Conservation (phyloP, 2,888 invertebrate species). For the Coenonympha glycerion region DNA sequence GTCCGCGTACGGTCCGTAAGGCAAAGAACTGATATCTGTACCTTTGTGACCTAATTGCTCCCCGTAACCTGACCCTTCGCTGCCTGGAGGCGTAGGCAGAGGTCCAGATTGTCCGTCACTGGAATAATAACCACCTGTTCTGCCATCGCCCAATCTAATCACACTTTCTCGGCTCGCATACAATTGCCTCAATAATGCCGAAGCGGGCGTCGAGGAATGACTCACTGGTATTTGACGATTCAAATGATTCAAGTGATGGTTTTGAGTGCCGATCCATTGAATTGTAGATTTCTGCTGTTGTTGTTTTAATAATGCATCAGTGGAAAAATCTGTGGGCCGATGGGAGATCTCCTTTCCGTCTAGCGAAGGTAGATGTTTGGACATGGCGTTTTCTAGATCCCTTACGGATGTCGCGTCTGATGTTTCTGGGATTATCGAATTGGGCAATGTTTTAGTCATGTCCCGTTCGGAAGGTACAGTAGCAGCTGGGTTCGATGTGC, state of each 20-base stretch:
- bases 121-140: slow-evolving; percentile 67
- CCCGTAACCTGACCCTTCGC: slow-evolving; percentile 84
- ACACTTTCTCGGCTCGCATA: slow-evolving; percentile 97
- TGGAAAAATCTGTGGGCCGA: slow-evolving; percentile 90
- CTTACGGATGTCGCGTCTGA: slow-evolving; percentile 83
- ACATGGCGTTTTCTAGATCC: slow-evolving; percentile 97
- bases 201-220: slow-evolving; percentile 85
- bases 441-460: slow-evolving; percentile 57
- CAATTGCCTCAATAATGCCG: slow-evolving; percentile 90
- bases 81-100: slow-evolving; percentile 92
- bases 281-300: slow-evolving; percentile 86
- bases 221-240: slow-evolving; percentile 76
- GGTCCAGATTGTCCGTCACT: slow-evolving; percentile 82
- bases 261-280: slow-evolving; percentile 94
- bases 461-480: slow-evolving; percentile 64
- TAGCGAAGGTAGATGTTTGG: slow-evolving; percentile 87
- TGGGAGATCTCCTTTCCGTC: slow-evolving; percentile 75
- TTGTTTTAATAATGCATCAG: slow-evolving; percentile 88
- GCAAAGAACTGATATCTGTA: slow-evolving; percentile 77
- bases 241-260: slow-evolving; percentile 76
- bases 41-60: slow-evolving; percentile 76
- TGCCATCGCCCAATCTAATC: slow-evolving; percentile 79
- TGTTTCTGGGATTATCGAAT: slow-evolving; percentile 56
- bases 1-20: slow-evolving; percentile 80
- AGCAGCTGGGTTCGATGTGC: slow-evolving; percentile 61